Evolutionary conservation across 1,140 invertebrate genomes (phyloP).

Genomic region (Anastrepha ludens): DNA sequence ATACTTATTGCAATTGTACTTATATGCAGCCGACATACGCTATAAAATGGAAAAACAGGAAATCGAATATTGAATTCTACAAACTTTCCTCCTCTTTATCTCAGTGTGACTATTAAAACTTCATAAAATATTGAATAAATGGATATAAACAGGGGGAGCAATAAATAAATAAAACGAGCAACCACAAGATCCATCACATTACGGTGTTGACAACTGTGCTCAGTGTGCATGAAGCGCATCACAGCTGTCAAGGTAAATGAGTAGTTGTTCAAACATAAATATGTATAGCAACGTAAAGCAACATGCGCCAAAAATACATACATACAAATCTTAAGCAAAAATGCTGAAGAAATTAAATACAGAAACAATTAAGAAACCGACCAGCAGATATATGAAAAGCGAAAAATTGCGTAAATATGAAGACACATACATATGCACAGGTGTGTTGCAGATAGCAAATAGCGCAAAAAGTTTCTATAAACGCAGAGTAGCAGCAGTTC

Average conservation of each 20-base stretch:
- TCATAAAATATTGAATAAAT: background rate
- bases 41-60: too few species aligned
- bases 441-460: background rate
- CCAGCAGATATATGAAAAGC: background rate
- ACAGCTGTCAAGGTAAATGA: slow-evolving; percentile 49
- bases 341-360: background rate
- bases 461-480: background rate
- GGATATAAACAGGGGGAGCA: background rate
- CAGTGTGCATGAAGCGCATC: slow-evolving; percentile 48
- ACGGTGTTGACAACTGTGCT: slow-evolving; percentile 38
- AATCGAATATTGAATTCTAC: too few species aligned
- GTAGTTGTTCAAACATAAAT: background rate
- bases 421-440: background rate
- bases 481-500: background rate
- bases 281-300: background rate
- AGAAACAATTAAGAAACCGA: background rate
- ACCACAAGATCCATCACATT: slow-evolving; percentile 20
- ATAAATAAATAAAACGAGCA: background rate
- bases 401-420: background rate
- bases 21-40: too few species aligned
- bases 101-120: background rate
- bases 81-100: background rate
- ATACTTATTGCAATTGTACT: too few species aligned
- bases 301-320: too few species aligned
- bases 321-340: too few species aligned